Evolutionary conservation across 2,113 vertebrate genomes (phyloP), one percentile per base, ranked within the genome.

Genomic region (Tylochromis polylepis): DNA sequence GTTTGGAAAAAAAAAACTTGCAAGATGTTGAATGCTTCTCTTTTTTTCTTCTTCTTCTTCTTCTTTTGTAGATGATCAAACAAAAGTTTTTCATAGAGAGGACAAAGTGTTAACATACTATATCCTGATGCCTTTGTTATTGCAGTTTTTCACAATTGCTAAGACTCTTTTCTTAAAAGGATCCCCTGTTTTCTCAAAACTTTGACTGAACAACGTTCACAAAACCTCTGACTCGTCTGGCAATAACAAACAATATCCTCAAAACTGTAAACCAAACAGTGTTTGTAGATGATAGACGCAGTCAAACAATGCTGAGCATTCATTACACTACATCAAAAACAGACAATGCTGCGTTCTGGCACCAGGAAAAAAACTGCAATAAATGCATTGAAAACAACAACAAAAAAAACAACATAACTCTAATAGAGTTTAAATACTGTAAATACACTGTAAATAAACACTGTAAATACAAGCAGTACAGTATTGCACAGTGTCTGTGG

Each of bases 1-100:
- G 85, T 93, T 88, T 83, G 62, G 70, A 11, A 10, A 51, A 79
- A 85, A 86, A 91, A 87, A 82, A 57, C 46, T 62, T 56, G 87
- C 87, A 85, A 90, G 82, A 79, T 87, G 53, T 84, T 53, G 56
- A 88, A 77, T 34, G 82, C 84, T 89, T 84, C 9, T 84, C 9
- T 86, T 91, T 82, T 29, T 83, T 9, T 9, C 2, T 46, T n/a
- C 5, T 51, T 56, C 53, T 22, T 18, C 82, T 70, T 10, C 18
- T 22, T 51, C 53, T 38, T 78, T 53, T 51, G 55, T 86, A 49
- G 55, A 59, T 78, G 83, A 84, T 79, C 16, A 60, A 79, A 81
- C 56, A 86, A 65, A 83, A 51, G 58, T 77, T 88, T 85, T 49
- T 81, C 9, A 3, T 43, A 62, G 55, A 82, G 38, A 41, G 77